Conservation (phyloP, 1,140 invertebrate species). For the Drosophila rufa region DNA sequence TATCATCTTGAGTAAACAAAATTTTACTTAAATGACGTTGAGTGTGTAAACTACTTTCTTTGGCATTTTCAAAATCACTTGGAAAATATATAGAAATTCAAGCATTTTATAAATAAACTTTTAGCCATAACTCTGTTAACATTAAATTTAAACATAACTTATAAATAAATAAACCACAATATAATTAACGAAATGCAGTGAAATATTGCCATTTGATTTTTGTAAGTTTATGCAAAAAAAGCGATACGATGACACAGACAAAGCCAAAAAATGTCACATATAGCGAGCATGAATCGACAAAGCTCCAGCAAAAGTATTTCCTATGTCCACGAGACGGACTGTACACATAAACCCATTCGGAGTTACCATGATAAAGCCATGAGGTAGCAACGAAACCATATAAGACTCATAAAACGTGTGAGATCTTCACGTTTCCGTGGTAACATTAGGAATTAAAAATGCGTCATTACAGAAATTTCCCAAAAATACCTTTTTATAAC, state of each 20-base stretch:
- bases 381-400: conserved; percentile 24
- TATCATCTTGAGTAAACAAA: not conserved
- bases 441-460: not conserved
- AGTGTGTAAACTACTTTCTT: not conserved
- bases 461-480: no score
- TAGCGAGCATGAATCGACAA: no score
- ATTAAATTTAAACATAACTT: no score
- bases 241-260: no score
- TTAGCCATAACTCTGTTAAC: no score
- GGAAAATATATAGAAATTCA: not conserved
- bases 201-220: no score
- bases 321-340: not conserved
- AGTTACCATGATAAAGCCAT: not conserved
- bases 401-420: not conserved
- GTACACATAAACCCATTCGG: no score
- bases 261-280: no score
- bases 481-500: no score
- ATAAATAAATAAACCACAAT: not conserved
- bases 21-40: not conserved
- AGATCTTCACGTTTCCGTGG: not conserved
- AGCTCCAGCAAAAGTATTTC: not conserved
- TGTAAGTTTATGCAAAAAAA: no score
- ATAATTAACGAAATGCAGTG: not conserved
- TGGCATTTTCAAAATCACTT: not conserved
- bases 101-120: not conserved